Evolutionary conservation across 2,888 invertebrate genomes (phyloP).

Genomic region (Leptinotarsa tumamoca): DNA sequence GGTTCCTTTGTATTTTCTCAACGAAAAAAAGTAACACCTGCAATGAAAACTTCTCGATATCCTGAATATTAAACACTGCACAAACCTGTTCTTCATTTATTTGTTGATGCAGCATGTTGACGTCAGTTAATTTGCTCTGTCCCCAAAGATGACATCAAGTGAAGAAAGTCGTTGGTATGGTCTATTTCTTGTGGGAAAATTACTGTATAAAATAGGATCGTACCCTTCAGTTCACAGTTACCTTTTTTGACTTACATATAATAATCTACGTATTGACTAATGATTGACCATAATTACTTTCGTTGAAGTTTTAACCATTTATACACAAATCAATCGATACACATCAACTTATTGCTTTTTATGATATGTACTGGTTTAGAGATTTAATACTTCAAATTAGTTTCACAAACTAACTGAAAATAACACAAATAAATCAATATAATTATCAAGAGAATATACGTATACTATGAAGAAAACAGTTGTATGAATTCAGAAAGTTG

Average conservation of each 20-base stretch:
- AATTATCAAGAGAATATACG: not conserved
- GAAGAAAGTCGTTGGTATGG: not conserved
- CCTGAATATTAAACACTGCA: no score
- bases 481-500: no score
- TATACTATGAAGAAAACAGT: no score
- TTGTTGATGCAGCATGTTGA: not conserved
- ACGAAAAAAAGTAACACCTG: no score
- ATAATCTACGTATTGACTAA: constrained; percentile 1
- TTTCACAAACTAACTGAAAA: not conserved
- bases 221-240: constrained; percentile 19
- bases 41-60: no score
- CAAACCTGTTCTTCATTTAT: no score
- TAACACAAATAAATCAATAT: not conserved
- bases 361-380: constrained; percentile 36
- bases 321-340: not conserved
- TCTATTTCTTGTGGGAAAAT: not conserved
- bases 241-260: not conserved
- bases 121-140: not conserved
- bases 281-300: constrained; percentile 9
- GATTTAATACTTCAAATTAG: no score
- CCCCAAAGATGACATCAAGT: not conserved
- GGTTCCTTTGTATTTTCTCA: no score
- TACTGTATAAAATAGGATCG: not conserved
- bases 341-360: constrained; percentile 35
- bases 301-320: not conserved